Conservation (phyloP, 1,140 invertebrate species). For the Cylas formicarius region DNA sequence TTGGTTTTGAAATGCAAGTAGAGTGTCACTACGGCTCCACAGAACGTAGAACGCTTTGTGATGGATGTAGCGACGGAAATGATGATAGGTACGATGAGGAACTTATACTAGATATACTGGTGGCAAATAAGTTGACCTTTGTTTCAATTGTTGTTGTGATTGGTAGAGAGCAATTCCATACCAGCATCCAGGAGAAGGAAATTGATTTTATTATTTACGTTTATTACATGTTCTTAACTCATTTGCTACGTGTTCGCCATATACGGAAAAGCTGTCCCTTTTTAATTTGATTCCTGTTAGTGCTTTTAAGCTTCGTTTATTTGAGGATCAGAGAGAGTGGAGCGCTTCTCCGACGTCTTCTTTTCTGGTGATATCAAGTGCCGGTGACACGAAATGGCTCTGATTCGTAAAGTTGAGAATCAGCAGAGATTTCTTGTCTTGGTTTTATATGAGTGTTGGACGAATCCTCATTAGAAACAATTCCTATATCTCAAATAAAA, state of each 20-base stretch:
- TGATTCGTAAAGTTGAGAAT: constrained; percentile 3
- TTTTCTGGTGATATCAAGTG: constrained; percentile 12
- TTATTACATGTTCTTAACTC: constrained; percentile 1
- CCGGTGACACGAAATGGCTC: constrained; percentile 7
- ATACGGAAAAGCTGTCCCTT: constrained; percentile 3
- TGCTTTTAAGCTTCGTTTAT: constrained; percentile 11
- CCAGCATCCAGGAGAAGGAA: constrained; percentile 16
- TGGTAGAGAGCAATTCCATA: constrained; percentile 7
- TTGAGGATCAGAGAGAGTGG: constrained; percentile 11
- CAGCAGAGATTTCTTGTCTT: constrained; percentile 3
- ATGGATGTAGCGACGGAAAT: constrained; percentile 3
- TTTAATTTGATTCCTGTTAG: constrained; percentile 8
- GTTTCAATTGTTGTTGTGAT: constrained; percentile 1
- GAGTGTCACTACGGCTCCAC: constrained; percentile 1
- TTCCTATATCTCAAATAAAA: too few species aligned
- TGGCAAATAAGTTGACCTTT: constrained; percentile 8
- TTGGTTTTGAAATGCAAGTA: not conserved
- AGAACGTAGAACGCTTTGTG: not conserved
- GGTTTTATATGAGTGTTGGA: constrained; percentile 10
- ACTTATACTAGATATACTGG: constrained; percentile 4
- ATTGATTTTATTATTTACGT: constrained; percentile 15
- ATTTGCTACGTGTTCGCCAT: constrained; percentile 3
- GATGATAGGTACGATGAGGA: constrained; percentile 5
- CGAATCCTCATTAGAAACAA: constrained; percentile 7
- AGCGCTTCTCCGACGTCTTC: constrained; percentile 7